Percentiles rank a stretch among this genome's conserved stretches.
Evolutionary conservation across 2,888 invertebrate genomes (phyloP).

Genomic region (Kryphioiulus occultus): DNA sequence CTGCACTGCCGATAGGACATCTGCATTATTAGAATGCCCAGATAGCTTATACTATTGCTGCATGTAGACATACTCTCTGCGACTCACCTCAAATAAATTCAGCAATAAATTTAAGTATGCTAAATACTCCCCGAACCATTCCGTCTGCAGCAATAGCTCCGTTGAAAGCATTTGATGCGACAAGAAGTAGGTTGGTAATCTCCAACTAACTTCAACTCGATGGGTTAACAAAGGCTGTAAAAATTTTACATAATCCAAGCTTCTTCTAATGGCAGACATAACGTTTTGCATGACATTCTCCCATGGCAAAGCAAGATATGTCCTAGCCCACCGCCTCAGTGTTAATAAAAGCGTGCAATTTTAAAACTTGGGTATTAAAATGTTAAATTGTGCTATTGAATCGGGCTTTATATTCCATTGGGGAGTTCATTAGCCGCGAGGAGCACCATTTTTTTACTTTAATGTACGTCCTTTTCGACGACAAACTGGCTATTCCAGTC

Average conservation of each 20-base stretch:
- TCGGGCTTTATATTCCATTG: not conserved
- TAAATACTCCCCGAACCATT: not conserved
- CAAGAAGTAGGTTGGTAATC: not conserved
- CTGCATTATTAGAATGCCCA: no score
- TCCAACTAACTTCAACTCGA: not conserved
- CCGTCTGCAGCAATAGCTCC: not conserved
- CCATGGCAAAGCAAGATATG: not conserved
- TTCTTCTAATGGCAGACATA: not conserved
- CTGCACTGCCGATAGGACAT: no score
- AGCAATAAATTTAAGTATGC: no score
- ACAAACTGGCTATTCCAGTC: slow-evolving; percentile 7
- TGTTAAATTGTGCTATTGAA: slow-evolving; percentile 14
- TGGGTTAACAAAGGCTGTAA: not conserved
- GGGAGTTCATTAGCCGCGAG: not conserved
- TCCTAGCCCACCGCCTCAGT: not conserved
- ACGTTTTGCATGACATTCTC: not conserved
- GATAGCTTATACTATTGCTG: no score
- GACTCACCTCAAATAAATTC: no score
- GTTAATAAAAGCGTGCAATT: slow-evolving; percentile 14
- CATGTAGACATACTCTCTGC: no score
- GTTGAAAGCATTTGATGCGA: not conserved
- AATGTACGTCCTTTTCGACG: not conserved
- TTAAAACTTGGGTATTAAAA: slow-evolving; percentile 13
- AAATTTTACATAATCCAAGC: not conserved
- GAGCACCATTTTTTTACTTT: not conserved